Evolutionary conservation across 2,113 vertebrate species (phyloP).

Genomic region (Rattus rattus): DNA sequence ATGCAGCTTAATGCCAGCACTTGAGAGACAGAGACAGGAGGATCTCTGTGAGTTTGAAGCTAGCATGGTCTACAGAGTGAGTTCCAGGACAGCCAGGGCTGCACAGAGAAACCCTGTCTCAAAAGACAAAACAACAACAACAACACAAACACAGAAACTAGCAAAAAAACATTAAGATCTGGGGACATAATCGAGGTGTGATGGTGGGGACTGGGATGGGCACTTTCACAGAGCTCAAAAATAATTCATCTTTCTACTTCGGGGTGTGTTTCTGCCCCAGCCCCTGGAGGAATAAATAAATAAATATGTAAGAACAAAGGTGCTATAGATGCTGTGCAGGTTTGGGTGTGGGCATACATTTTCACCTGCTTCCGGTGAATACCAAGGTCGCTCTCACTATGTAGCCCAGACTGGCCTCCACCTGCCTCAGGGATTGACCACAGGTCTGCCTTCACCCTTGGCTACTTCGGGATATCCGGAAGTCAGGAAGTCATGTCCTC

Average conservation of each 20-base stretch:
- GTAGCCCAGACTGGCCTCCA: not conserved
- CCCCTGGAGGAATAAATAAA: not conserved
- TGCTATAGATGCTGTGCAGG: not conserved
- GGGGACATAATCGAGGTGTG: not conserved
- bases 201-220: not conserved
- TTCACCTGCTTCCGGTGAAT: not conserved
- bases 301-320: not conserved
- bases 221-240: not conserved
- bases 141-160: not conserved
- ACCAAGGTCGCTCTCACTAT: not conserved
- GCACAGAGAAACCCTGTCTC: not conserved
- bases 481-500: conserved; percentile 14
- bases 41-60: not conserved
- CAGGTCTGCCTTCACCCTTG: not conserved
- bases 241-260: conserved; percentile 1
- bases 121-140: not conserved
- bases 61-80: not conserved
- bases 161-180: not conserved
- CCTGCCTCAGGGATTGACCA: not conserved
- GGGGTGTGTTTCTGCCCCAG: not conserved
- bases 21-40: not conserved
- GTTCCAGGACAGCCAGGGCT: not conserved
- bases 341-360: not conserved
- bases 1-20: not conserved
- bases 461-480: conserved; percentile 15